phyloP scores from a whole-genome alignment of 2,113 vertebrate genomes.

The Microcebus murinus region DNA sequence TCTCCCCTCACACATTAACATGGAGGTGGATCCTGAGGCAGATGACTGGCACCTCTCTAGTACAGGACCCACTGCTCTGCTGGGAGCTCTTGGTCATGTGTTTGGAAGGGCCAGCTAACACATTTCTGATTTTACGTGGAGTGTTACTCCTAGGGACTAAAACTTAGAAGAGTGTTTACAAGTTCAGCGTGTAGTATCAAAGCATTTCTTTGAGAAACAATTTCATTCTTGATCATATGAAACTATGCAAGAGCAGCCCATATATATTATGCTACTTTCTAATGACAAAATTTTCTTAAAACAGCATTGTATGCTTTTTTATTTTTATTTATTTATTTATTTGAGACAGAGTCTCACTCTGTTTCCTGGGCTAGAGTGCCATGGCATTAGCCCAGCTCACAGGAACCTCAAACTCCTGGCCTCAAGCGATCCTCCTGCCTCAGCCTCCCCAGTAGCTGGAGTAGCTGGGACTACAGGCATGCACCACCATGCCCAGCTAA shows the following conservation, averaged over 20 bases:
- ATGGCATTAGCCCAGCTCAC: no score
- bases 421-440: no score
- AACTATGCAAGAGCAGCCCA: not conserved
- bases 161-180: not conserved
- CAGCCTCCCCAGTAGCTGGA: no score
- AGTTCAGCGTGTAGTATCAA: not conserved
- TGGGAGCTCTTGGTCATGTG: not conserved
- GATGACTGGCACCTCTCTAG: not conserved
- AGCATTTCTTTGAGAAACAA: not conserved
- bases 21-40: not conserved
- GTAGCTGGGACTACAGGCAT: no score
- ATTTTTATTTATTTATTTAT: not conserved
- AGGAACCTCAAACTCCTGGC: no score
- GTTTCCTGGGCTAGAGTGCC: no score
- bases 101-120: not conserved
- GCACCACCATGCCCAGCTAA: no score
- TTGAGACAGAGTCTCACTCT: no score
- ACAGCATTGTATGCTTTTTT: not conserved
- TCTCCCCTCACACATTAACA: not conserved
- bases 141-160: not conserved
- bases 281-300: not conserved
- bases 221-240: conserved; percentile 13
- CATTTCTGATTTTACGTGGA: not conserved
- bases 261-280: not conserved
- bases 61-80: not conserved